Evolutionary conservation across 2,797 vertebrate species (phyloP).

Genomic region (Neosilurus hyrtlii): DNA sequence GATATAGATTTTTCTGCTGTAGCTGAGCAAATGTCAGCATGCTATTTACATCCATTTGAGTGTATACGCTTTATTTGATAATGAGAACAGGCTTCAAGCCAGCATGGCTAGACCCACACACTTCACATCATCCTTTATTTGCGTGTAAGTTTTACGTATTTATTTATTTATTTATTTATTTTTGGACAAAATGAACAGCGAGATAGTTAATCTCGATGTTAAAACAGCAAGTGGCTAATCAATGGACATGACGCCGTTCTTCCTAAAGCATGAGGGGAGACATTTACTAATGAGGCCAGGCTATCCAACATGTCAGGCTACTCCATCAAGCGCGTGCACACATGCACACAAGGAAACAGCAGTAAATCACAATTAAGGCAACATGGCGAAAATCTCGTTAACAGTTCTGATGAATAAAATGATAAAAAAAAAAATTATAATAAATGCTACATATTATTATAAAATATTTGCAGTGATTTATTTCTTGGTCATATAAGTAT

Average conservation of each 20-base stretch:
- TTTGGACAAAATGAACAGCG: slow-evolving; percentile 38
- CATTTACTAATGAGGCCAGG: slow-evolving; percentile 52
- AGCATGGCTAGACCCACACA: not conserved
- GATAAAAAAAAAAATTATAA: too few species aligned
- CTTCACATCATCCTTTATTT: slow-evolving; percentile 36
- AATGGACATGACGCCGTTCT: slow-evolving; percentile 27
- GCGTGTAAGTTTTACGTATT: slow-evolving; percentile 30
- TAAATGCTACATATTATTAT: not conserved
- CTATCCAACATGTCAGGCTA: slow-evolving; percentile 36
- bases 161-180: not conserved
- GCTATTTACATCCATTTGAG: not conserved
- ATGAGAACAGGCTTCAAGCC: not conserved
- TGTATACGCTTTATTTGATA: not conserved
- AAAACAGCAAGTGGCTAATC: slow-evolving; percentile 25
- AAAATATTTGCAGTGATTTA: not conserved
- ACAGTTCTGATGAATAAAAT: too few species aligned
- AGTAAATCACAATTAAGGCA: slow-evolving; percentile 51
- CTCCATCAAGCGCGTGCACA: slow-evolving; percentile 33
- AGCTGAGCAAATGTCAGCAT: not conserved
- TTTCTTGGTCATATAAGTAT: not conserved
- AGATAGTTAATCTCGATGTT: too few species aligned
- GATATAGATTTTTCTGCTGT: slow-evolving; percentile 1
- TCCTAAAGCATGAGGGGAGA: slow-evolving; percentile 28
- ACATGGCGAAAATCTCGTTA: slow-evolving; percentile 6
- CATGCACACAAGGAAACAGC: slow-evolving; percentile 10